Conservation (phyloP, 1,140 invertebrate genomes). For the Scaptodrosophila lebanonensis region DNA sequence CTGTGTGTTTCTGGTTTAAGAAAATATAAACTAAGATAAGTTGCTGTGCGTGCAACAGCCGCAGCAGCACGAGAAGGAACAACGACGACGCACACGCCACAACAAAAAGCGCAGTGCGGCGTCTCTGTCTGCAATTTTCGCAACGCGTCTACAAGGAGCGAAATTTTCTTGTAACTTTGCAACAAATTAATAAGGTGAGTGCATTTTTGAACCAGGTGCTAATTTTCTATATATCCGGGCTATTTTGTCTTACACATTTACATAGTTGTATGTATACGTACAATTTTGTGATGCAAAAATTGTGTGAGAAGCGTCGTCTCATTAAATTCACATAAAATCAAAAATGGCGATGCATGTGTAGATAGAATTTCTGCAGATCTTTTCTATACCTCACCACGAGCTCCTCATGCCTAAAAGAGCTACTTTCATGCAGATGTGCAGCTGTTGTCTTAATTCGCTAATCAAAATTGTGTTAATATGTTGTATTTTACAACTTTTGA, state of each 20-base stretch:
- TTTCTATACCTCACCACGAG: too few species aligned
- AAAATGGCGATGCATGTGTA: slow-evolving; percentile 63
- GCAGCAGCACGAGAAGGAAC: neutral
- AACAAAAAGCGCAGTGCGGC: slow-evolving; percentile 32
- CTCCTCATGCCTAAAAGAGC: too few species aligned
- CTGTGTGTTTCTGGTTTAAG: too few species aligned
- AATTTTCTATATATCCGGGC: too few species aligned
- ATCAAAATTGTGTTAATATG: too few species aligned
- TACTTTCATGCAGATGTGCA: too few species aligned
- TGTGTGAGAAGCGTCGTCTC: slow-evolving; percentile 19
- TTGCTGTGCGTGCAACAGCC: too few species aligned
- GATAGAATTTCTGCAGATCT: slow-evolving; percentile 32
- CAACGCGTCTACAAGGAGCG: slow-evolving; percentile 16
- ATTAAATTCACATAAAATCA: slow-evolving; percentile 63
- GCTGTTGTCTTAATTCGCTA: too few species aligned
- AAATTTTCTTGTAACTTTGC: slow-evolving; percentile 13
- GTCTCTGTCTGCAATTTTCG: slow-evolving; percentile 25
- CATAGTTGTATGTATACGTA: too few species aligned
- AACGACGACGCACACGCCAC: neutral
- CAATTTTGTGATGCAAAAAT: slow-evolving; percentile 1
- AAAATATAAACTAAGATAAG: too few species aligned
- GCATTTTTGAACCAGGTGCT: too few species aligned
- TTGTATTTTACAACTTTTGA: neutral
- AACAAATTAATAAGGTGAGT: slow-evolving; percentile 39
- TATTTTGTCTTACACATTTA: too few species aligned